Percentiles rank a stretch among this genome's conserved stretches.
phyloP scores from a whole-genome alignment of 2,888 invertebrate genomes.

The Eupsilia transversa region DNA sequence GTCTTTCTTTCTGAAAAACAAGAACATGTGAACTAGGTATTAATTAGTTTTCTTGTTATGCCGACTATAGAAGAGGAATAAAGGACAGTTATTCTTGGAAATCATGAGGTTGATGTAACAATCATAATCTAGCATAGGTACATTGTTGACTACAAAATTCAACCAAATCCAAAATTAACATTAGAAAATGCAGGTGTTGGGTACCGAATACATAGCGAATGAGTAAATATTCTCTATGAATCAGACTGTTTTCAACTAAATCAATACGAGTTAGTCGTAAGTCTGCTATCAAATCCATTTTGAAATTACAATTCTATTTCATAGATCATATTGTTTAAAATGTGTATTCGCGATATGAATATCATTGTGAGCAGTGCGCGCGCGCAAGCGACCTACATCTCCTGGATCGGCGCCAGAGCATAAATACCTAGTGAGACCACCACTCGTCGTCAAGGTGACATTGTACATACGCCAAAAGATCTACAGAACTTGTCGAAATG shows the following conservation, averaged over 20 bases:
- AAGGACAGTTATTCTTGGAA: constrained; percentile 19
- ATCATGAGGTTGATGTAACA: background rate
- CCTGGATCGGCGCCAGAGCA: constrained; percentile 82
- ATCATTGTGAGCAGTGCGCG: constrained; percentile 64
- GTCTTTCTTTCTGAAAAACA: background rate
- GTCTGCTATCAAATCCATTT: constrained; percentile 37
- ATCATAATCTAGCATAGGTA: constrained; percentile 15
- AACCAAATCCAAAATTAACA: constrained; percentile 43
- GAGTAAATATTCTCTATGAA: constrained; percentile 63
- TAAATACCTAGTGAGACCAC: constrained; percentile 79
- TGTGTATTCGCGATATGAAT: constrained; percentile 68
- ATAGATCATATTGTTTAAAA: constrained; percentile 68
- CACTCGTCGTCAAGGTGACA: constrained; percentile 83
- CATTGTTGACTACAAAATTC: constrained; percentile 27
- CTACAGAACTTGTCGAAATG: constrained; percentile 51
- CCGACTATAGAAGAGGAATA: background rate
- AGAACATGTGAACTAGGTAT: no score
- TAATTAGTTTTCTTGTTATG: background rate
- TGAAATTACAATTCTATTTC: constrained; percentile 64
- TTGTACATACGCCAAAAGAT: constrained; percentile 71
- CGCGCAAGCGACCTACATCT: constrained; percentile 80
- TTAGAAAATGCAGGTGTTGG: constrained; percentile 54
- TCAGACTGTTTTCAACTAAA: constrained; percentile 58
- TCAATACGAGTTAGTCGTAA: constrained; percentile 55
- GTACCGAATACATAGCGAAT: constrained; percentile 50